A percentile compares a stretch with the other conserved stretches of the same genome.
Conservation (phyloP, 2,113 vertebrate species). For the Cavia porcellus region DNA sequence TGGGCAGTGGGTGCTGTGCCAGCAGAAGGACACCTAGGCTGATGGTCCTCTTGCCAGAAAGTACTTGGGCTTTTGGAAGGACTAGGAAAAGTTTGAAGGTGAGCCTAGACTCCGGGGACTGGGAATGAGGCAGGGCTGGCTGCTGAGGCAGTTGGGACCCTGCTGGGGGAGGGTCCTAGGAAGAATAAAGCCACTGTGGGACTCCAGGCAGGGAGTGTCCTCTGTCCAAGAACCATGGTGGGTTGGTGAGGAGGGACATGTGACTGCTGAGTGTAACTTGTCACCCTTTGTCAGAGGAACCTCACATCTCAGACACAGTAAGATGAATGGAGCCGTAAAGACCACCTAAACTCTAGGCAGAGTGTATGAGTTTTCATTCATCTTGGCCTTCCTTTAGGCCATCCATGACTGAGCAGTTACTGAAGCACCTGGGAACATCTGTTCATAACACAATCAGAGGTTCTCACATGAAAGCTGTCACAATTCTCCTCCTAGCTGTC, state of each 20-base stretch:
- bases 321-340: background rate
- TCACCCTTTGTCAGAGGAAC: background rate
- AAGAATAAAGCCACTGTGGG: background rate
- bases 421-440: background rate
- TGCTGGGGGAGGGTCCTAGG: background rate
- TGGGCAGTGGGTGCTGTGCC: background rate
- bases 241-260: background rate
- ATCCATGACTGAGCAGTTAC: background rate
- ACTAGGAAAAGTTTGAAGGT: background rate
- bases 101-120: background rate
- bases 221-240: background rate
- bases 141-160: background rate
- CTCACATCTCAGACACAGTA: fast-evolving
- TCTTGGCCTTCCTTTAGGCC: background rate
- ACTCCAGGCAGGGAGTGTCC: background rate
- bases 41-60: background rate
- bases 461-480: background rate
- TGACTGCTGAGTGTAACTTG: background rate
- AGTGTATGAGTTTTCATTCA: background rate
- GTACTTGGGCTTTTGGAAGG: background rate
- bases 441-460: background rate
- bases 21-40: background rate
- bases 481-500: background rate
- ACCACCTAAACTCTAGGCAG: background rate
- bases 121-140: no score